Percentiles rank a stretch among this genome's conserved stretches.
These are phyloP conservation scores for Zoroaster sp. DNA, from an alignment of 53 echinoderm and acorn worm genomes.

Conservation along the genomic window DNA sequence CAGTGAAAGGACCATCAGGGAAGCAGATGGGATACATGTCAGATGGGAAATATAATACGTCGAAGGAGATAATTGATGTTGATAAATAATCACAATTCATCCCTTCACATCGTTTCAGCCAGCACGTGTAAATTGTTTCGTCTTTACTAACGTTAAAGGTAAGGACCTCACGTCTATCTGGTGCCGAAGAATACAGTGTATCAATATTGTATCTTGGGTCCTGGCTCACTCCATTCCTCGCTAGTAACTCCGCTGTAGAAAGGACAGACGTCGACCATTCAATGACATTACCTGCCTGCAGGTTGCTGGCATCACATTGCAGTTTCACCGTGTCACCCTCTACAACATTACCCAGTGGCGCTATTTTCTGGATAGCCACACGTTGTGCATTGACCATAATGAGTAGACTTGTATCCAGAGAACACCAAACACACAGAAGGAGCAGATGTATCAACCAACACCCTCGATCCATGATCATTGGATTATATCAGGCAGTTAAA, in stretches of 20 bases:
- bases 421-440: background rate
- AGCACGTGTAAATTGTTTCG: background rate
- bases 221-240: background rate
- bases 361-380: background rate
- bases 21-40: background rate
- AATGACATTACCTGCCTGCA: background rate
- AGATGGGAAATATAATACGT: background rate
- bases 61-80: background rate
- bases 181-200: background rate
- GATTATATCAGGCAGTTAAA: no score
- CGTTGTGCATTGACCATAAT: background rate
- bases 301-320: background rate
- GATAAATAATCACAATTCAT: background rate
- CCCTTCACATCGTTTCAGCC: background rate
- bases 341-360: background rate
- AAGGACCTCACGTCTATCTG: background rate
- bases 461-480: no score
- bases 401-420: background rate
- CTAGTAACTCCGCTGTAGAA: background rate
- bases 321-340: conserved; percentile 5
- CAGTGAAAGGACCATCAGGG: background rate
- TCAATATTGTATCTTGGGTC: background rate
- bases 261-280: background rate
- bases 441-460: background rate
- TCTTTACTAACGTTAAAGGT: background rate